Percentiles rank a stretch among this genome's conserved stretches.
phyloP scores from a whole-genome alignment of 2,888 invertebrate genomes.

The Oeneis ivallda region DNA sequence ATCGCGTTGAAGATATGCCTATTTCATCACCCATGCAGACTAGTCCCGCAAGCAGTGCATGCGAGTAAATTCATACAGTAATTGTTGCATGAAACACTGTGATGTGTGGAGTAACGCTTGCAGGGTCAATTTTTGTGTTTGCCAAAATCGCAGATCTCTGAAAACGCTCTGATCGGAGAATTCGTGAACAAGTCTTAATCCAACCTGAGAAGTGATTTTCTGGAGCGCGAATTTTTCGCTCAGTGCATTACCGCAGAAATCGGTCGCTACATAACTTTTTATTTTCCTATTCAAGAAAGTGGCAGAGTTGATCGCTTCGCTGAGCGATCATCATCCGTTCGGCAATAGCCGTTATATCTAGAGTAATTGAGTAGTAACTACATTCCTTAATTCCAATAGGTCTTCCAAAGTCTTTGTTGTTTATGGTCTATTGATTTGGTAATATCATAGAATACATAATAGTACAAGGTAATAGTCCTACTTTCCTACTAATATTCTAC shows the following conservation, averaged over 20 bases:
- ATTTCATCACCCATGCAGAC: no score
- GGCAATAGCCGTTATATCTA: conserved; percentile 7
- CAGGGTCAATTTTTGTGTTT: no score
- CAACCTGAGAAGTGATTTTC: conserved; percentile 1
- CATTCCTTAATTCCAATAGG: neutral
- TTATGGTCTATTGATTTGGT: neutral
- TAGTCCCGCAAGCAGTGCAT: no score
- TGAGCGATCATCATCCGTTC: no score
- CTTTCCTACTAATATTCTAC: no score
- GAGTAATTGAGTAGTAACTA: conserved; percentile 1
- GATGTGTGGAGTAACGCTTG: no score
- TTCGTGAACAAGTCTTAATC: neutral
- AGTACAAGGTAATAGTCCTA: no score
- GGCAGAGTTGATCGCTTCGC: conserved; percentile 20
- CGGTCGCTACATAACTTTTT: conserved; percentile 33
- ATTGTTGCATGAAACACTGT: no score
- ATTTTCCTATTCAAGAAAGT: conserved; percentile 28
- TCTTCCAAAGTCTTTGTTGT: neutral
- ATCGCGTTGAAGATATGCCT: no score
- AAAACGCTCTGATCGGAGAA: neutral
- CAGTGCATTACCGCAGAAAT: conserved; percentile 27
- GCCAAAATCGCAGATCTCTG: no score
- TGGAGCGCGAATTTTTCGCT: conserved; percentile 8
- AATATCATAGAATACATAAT: no score
- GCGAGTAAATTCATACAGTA: no score